These are phyloP conservation scores for Phoxinus phoxinus DNA, from an alignment of 2,113 vertebrate genomes.

Conservation along the genomic window DNA sequence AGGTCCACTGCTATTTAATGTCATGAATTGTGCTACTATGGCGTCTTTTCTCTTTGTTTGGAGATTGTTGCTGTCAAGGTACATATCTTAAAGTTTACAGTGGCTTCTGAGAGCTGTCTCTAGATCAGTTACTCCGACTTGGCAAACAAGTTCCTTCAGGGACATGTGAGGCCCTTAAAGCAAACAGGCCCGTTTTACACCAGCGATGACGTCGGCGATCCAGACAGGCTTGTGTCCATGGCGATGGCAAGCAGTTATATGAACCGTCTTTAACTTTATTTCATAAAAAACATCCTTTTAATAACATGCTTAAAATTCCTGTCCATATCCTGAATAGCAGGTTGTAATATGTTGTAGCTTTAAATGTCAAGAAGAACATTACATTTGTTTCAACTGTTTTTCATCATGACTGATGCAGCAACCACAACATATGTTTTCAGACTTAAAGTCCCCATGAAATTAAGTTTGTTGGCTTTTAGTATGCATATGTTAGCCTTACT, in stretches of 20 bases:
- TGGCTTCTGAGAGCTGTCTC: conserved; percentile 36
- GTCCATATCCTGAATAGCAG: background rate
- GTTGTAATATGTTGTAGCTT: too few relatives aligned
- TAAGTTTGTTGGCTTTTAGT: too few relatives aligned
- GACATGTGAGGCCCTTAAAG: conserved; percentile 14
- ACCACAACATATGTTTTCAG: background rate
- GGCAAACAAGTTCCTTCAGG: conserved; percentile 62
- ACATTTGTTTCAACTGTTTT: background rate
- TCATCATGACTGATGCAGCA: background rate
- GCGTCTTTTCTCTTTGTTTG: conserved; percentile 41
- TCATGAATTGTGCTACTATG: background rate
- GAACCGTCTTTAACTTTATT: background rate
- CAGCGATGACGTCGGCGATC: conserved; percentile 49
- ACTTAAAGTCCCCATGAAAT: background rate
- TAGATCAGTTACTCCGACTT: conserved; percentile 42
- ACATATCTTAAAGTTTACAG: conserved; percentile 54
- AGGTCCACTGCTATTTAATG: background rate
- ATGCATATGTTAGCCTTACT: too few relatives aligned
- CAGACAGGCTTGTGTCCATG: conserved; percentile 39
- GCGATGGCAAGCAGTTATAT: conserved; percentile 21
- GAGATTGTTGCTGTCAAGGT: conserved; percentile 56
- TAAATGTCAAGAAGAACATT: background rate
- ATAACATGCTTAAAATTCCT: background rate
- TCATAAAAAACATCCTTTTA: background rate
- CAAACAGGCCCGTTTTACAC: conserved; percentile 43